Conservation (phyloP, 37 sponge, comb jelly and placozoan genomes). For the Aplysina aerophoba region DNA sequence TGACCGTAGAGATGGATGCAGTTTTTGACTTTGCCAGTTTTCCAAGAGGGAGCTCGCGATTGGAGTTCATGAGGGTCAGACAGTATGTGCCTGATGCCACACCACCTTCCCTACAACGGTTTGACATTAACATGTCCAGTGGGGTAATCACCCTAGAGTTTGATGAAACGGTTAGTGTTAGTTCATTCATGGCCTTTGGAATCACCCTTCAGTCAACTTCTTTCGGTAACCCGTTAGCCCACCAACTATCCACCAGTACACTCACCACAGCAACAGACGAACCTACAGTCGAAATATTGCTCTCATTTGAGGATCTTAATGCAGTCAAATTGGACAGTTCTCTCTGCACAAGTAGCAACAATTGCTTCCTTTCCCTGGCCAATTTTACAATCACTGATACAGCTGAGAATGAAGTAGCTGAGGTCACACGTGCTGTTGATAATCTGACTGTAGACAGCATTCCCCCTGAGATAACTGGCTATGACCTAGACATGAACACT, state of each 20-base stretch:
- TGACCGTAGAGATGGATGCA: constrained; percentile 59
- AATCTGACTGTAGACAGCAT: constrained; percentile 70
- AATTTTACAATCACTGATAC: constrained; percentile 68
- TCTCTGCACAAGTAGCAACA: constrained; percentile 53
- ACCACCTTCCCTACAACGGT: constrained; percentile 58
- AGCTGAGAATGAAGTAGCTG: constrained; percentile 66
- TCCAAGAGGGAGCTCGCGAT: constrained; percentile 7
- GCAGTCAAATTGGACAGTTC: constrained; percentile 66
- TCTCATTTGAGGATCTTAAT: constrained; percentile 71
- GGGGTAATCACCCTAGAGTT: constrained; percentile 66
- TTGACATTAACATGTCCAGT: constrained; percentile 63
- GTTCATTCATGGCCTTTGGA: constrained; percentile 48
- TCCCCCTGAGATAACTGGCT: constrained; percentile 48
- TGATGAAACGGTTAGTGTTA: constrained; percentile 77
- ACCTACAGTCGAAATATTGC: constrained; percentile 50
- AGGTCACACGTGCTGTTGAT: constrained; percentile 29
- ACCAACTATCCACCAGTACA: constrained; percentile 39
- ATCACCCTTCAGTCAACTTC: constrained; percentile 64
- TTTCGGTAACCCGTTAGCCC: constrained; percentile 31
- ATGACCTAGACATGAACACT: constrained; percentile 72
- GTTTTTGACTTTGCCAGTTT: constrained; percentile 57
- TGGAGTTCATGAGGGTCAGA: constrained; percentile 4
- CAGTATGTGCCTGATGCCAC: constrained; percentile 55
- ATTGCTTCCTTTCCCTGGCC: constrained; percentile 68
- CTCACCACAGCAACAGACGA: constrained; percentile 27